These are phyloP conservation scores for Malurus melanocephalus DNA, from an alignment of 2,113 vertebrate genomes.

Conservation along the genomic window DNA sequence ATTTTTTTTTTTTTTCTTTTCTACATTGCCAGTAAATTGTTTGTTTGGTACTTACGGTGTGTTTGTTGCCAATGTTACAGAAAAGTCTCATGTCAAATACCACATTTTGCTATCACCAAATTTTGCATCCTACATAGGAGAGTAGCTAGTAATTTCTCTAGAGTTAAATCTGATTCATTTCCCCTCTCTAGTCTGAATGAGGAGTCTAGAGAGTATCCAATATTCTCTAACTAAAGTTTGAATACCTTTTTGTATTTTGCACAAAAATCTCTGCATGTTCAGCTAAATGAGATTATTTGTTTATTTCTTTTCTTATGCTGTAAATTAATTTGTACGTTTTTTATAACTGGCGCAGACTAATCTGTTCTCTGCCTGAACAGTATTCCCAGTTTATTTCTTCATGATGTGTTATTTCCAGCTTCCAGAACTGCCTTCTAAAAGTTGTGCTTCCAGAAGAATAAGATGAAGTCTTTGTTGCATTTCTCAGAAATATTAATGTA, in stretches of 20 bases:
- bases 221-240: not conserved
- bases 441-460: not conserved
- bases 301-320: not conserved
- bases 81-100: not conserved
- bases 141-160: not conserved
- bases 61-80: not conserved
- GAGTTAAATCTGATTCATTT: not conserved
- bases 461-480: not conserved
- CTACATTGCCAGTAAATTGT: not conserved
- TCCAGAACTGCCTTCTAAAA: not conserved
- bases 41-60: accelerated
- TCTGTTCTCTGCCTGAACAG: not conserved
- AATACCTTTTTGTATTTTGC: not conserved
- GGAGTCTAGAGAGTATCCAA: not conserved
- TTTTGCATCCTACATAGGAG: not conserved
- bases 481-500: not conserved
- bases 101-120: not conserved
- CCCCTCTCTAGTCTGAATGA: not conserved
- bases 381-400: not conserved
- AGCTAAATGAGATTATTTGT: not conserved
- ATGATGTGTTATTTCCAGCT: not conserved
- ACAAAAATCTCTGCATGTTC: not conserved
- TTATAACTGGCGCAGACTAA: not conserved
- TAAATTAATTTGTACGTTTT: not conserved
- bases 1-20: not conserved